phyloP scores from a whole-genome alignment of 2,797 vertebrate species.

The Anas flavirostris region DNA sequence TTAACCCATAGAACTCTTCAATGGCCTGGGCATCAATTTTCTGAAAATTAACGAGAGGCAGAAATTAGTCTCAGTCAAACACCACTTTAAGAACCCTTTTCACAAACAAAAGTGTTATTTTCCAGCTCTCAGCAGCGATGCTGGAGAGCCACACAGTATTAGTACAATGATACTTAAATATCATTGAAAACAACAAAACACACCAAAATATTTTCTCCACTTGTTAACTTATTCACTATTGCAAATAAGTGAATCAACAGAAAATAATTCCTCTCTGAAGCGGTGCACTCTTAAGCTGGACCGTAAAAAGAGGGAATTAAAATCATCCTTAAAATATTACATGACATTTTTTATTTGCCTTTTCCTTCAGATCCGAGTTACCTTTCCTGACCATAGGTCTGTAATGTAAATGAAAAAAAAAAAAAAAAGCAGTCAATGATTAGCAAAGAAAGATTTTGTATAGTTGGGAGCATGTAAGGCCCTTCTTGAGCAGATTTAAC shows the following conservation, averaged over 20 bases:
- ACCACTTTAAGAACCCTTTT: neutral
- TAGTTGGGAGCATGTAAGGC: neutral
- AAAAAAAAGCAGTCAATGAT: neutral
- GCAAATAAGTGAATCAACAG: neutral
- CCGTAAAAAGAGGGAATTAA: neutral
- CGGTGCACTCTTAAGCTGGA: neutral
- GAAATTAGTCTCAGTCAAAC: neutral
- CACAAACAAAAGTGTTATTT: neutral
- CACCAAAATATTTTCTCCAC: neutral
- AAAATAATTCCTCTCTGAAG: neutral
- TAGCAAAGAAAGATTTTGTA: neutral
- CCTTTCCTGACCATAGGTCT: neutral
- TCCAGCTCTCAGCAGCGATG: neutral
- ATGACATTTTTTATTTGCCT: neutral
- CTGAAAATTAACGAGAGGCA: slow-evolving; percentile 69
- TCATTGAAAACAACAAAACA: neutral
- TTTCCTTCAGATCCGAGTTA: neutral
- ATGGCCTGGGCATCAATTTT: slow-evolving; percentile 95
- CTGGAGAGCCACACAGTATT: neutral
- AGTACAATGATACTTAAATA: fast-evolving
- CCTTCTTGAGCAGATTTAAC: neutral
- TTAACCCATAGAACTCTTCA: slow-evolving; percentile 95
- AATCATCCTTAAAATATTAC: neutral
- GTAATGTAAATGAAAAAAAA: neutral
- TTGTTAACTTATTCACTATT: neutral